These are phyloP conservation scores for Drosophila nikananu DNA, from an alignment of 1,140 invertebrate species.

Conservation along the genomic window DNA sequence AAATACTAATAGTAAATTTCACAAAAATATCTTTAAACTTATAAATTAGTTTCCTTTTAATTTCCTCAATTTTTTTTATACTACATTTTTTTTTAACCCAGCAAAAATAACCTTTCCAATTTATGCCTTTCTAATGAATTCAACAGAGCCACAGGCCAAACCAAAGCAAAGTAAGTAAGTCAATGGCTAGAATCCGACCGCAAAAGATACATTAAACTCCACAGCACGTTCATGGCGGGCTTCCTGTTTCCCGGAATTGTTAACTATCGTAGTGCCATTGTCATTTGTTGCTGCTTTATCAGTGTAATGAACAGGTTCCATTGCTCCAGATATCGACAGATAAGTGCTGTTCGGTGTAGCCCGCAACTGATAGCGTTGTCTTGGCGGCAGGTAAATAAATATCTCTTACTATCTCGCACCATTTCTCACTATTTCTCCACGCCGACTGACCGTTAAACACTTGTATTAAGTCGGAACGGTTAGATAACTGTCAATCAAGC, in stretches of 20 bases:
- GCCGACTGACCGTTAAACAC: conserved; percentile 37
- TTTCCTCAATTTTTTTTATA: background rate
- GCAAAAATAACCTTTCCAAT: background rate
- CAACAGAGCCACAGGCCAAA: background rate
- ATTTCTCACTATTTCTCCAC: conserved; percentile 31
- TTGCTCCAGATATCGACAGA: conserved; percentile 44
- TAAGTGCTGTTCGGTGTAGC: conserved; percentile 24
- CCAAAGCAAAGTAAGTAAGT: background rate
- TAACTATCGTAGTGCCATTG: conserved; percentile 2
- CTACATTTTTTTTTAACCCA: background rate
- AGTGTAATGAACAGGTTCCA: conserved; percentile 34
- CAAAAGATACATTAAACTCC: conserved; percentile 15
- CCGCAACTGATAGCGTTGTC: conserved; percentile 21
- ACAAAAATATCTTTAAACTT: background rate
- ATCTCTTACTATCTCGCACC: conserved; percentile 11
- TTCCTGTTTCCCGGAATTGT: conserved; percentile 42
- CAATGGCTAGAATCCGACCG: conserved; percentile 14
- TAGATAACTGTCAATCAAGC: conserved; percentile 61
- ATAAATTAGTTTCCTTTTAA: background rate
- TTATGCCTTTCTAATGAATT: conserved; percentile 14
- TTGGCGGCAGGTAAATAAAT: conserved; percentile 20
- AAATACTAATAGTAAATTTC: no score
- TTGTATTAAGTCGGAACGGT: conserved; percentile 53
- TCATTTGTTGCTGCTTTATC: conserved; percentile 31
- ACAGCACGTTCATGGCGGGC: conserved; percentile 7